Conservation (phyloP, 2,797 vertebrate genomes). For the Scolopax rusticola region DNA sequence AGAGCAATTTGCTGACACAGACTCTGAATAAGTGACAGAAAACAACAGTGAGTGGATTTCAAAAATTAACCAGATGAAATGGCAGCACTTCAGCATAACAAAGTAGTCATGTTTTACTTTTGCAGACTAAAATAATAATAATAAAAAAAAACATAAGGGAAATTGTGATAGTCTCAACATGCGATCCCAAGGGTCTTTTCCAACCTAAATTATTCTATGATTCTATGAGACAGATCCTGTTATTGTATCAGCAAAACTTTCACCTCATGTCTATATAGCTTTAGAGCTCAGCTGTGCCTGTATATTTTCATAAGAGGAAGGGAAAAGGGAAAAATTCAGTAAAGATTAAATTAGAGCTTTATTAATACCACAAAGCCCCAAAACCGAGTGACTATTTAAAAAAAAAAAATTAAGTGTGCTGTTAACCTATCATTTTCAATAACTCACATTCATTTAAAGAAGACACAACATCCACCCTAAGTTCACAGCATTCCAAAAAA, state of each 20-base stretch:
- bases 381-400: neutral
- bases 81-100: neutral
- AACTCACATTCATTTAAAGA: neutral
- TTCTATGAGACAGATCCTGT: neutral
- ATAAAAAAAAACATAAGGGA: neutral
- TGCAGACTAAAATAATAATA: neutral
- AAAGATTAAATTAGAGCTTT: neutral
- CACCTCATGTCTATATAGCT: neutral
- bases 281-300: neutral
- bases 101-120: neutral
- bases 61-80: conserved; percentile 6
- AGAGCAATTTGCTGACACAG: neutral
- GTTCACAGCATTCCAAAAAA: neutral
- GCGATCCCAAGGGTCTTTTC: too few species aligned
- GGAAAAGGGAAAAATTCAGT: neutral
- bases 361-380: conserved; percentile 5
- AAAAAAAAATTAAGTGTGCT: neutral
- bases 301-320: neutral
- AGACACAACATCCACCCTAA: neutral
- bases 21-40: neutral
- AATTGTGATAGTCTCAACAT: neutral
- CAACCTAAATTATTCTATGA: too few species aligned
- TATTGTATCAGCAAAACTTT: conserved; percentile 6
- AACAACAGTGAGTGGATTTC: neutral
- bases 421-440: neutral